Conservation (phyloP, 2,113 vertebrate genomes). For the Recurvirostra avosetta region DNA sequence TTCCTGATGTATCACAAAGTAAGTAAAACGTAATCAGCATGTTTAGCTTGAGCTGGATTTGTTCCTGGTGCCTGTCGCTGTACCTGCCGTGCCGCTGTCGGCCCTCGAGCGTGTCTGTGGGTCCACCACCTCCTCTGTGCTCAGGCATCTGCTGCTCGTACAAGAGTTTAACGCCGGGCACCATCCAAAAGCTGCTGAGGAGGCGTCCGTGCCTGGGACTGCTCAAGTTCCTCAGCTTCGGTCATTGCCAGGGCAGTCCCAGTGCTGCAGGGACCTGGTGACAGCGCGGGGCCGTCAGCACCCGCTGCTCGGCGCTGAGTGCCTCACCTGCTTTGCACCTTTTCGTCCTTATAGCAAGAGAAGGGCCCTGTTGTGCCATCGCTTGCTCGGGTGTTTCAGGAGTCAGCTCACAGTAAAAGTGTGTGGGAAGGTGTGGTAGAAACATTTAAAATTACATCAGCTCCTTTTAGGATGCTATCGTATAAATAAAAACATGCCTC, state of each 20-base stretch:
- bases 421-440: not conserved
- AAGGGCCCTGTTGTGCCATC: not conserved
- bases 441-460: not conserved
- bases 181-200: not conserved
- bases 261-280: not conserved
- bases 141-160: not conserved
- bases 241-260: not conserved
- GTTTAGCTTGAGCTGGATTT: not conserved
- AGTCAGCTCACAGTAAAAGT: not conserved
- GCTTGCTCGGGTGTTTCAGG: not conserved
- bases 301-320: too few relatives aligned
- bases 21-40: not conserved
- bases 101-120: not conserved
- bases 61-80: not conserved
- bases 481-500: not conserved
- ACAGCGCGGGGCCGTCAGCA: not conserved
- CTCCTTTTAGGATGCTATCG: not conserved
- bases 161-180: too few relatives aligned
- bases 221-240: not conserved
- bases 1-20: not conserved
- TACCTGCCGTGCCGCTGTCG: not conserved
- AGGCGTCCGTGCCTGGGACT: not conserved
- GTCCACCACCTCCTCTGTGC: not conserved
- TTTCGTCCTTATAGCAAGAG: not conserved
- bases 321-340: not conserved